phyloP scores from a whole-genome alignment of 2,797 vertebrate genomes.

The Falco columbarius region DNA sequence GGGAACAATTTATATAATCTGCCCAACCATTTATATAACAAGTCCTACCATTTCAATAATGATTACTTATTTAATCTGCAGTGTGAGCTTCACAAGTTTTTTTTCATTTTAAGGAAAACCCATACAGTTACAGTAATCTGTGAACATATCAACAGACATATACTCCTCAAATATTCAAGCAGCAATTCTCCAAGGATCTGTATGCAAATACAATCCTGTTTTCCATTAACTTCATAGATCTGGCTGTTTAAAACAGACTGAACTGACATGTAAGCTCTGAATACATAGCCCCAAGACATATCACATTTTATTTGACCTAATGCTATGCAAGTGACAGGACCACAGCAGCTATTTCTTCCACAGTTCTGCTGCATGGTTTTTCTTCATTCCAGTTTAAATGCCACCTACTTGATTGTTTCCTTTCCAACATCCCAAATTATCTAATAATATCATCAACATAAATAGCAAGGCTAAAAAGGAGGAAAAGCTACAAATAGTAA shows the following conservation, averaged over 20 bases:
- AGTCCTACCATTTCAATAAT: not conserved
- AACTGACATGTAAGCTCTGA: slow-evolving; percentile 42
- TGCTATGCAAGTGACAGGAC: slow-evolving; percentile 10
- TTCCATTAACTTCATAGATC: slow-evolving; percentile 31
- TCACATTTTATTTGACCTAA: slow-evolving; percentile 49
- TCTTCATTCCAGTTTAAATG: not conserved
- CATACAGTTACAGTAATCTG: not conserved
- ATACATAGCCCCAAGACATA: slow-evolving; percentile 43
- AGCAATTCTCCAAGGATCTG: not conserved
- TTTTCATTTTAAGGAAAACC: not conserved
- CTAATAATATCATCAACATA: not conserved
- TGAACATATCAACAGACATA: not conserved
- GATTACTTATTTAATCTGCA: not conserved
- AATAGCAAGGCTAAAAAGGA: not conserved
- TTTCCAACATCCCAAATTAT: not conserved
- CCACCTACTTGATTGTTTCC: not conserved
- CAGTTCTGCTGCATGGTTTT: not conserved
- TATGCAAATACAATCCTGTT: slow-evolving; percentile 44
- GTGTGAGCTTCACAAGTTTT: not conserved
- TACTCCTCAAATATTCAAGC: not conserved
- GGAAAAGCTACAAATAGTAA: slow-evolving; percentile 11
- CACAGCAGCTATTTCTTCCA: not conserved
- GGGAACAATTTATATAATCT: not conserved
- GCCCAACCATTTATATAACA: not conserved
- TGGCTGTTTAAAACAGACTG: slow-evolving; percentile 32